Conservation (phyloP, 2,113 vertebrate genomes). For the Platichthys flesus region DNA sequence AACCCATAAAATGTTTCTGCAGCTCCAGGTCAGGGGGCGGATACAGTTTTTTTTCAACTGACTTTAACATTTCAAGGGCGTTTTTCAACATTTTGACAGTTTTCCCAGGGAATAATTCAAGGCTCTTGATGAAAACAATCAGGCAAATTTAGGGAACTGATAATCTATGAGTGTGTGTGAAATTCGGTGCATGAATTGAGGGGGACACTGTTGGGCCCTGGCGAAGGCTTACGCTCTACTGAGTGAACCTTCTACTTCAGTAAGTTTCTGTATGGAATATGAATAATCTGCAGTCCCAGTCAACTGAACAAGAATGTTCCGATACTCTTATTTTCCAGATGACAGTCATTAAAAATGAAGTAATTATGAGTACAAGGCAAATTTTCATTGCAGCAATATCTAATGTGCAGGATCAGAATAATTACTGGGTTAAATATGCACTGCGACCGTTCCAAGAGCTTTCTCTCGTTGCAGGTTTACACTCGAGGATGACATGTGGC, state of each 20-base stretch:
- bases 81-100: background rate
- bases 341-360: slow-evolving; percentile 37
- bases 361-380: slow-evolving; percentile 33
- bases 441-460: slow-evolving; percentile 35
- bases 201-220: background rate
- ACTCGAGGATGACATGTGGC: slow-evolving; percentile 68
- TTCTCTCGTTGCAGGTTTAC: slow-evolving; percentile 54
- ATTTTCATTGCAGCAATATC: slow-evolving; percentile 44
- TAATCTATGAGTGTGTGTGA: background rate
- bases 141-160: background rate
- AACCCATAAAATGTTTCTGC: too few relatives aligned
- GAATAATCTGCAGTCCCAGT: slow-evolving; percentile 5
- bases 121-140: too few relatives aligned
- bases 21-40: too few relatives aligned
- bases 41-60: too few relatives aligned
- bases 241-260: background rate
- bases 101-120: too few relatives aligned
- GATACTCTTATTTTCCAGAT: slow-evolving; percentile 47
- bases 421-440: slow-evolving; percentile 53
- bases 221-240: background rate
- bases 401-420: slow-evolving; percentile 43
- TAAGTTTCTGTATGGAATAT: background rate
- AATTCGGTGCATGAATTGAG: background rate
- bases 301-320: slow-evolving; percentile 18
- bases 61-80: too few relatives aligned